Evolutionary conservation across 2,797 vertebrate genomes (phyloP).

Genomic region (Enteromius anoplus): DNA sequence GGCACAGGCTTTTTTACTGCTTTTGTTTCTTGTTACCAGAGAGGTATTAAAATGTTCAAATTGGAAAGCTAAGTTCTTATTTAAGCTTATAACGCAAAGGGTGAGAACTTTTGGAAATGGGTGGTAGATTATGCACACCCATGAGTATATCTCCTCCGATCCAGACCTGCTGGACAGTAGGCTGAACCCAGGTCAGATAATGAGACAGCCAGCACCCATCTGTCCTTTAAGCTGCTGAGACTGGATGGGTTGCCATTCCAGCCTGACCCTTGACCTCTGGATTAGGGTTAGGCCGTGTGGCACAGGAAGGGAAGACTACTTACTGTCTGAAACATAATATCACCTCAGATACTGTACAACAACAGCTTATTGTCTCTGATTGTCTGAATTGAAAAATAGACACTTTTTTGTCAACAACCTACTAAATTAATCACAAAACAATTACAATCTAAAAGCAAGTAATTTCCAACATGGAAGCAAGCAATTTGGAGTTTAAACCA

Average conservation of each 20-base stretch:
- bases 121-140: background rate
- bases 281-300: slow-evolving; percentile 76
- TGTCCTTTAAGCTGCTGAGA: slow-evolving; percentile 74
- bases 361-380: background rate
- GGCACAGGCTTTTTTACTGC: background rate
- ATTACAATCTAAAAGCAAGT: background rate
- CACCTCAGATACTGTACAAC: background rate
- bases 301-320: slow-evolving; percentile 22
- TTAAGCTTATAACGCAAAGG: background rate
- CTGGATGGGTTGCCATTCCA: background rate
- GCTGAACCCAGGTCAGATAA: background rate
- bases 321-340: background rate
- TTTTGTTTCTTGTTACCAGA: background rate
- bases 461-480: background rate
- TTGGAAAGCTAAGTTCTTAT: background rate
- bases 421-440: background rate
- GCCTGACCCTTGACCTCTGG: slow-evolving; percentile 73
- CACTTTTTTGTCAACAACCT: background rate
- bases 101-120: background rate
- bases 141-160: background rate
- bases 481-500: background rate
- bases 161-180: background rate
- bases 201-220: slow-evolving; percentile 74
- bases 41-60: background rate
- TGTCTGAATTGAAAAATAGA: background rate